Conservation (phyloP, 2,113 vertebrate genomes). For the Ictalurus punctatus region DNA sequence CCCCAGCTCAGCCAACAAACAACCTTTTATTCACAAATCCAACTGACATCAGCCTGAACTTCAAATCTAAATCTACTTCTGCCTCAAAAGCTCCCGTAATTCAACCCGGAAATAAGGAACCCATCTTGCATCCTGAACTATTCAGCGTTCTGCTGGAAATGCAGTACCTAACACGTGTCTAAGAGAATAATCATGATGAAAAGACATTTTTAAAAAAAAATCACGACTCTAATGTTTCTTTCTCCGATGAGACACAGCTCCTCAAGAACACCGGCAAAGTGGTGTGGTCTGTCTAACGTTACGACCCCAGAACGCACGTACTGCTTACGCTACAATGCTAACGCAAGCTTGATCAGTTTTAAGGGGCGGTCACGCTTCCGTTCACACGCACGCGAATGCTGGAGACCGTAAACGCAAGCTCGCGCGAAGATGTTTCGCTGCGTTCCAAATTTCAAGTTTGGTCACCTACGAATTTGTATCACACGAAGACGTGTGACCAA, state of each 20-base stretch:
- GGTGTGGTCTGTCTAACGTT: not conserved
- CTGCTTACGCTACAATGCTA: not conserved
- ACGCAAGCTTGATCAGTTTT: not conserved
- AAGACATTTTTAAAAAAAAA: not conserved
- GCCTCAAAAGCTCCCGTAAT: not conserved
- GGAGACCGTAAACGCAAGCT: too few relatives aligned
- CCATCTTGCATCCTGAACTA: not conserved
- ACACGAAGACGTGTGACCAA: too few relatives aligned
- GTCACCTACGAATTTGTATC: too few relatives aligned
- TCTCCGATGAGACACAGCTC: not conserved
- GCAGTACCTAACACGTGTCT: not conserved
- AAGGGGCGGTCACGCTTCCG: too few relatives aligned
- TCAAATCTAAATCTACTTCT: not conserved
- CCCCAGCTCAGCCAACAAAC: not conserved
- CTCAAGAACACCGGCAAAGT: not conserved
- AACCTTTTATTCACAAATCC: not conserved
- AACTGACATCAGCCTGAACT: not conserved
- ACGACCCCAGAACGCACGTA: not conserved
- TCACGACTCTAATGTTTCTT: not conserved
- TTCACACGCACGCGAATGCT: too few relatives aligned
- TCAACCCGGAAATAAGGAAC: not conserved
- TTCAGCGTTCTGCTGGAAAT: not conserved
- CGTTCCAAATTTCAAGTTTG: too few relatives aligned
- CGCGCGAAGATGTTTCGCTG: too few relatives aligned
- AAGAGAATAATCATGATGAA: not conserved